A percentile compares a stretch with the other conserved stretches of the same genome.
These are phyloP conservation scores for Xiphophorus maculatus DNA, from an alignment of 2,113 vertebrate genomes.

Conservation along the genomic window DNA sequence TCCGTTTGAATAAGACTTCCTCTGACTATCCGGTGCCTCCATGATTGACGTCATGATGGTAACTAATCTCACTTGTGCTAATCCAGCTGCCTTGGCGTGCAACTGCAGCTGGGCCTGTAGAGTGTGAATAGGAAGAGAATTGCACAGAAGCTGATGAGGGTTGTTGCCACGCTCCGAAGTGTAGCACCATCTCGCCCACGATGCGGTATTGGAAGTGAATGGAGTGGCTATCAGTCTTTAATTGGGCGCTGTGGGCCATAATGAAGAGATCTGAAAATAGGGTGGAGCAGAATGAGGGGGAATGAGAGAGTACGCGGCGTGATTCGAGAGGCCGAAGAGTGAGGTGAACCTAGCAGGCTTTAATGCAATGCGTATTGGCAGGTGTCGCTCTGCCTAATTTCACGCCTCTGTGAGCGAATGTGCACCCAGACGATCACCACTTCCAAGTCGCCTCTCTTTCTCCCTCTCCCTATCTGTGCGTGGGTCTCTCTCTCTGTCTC, in stretches of 20 bases:
- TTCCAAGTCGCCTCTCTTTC: constrained; percentile 46
- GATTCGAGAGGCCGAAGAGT: constrained; percentile 35
- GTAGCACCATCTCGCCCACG: constrained; percentile 26
- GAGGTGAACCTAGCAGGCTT: constrained; percentile 40
- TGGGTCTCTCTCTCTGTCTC: constrained; percentile 20
- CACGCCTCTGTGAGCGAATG: constrained; percentile 74
- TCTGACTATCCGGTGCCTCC: constrained; percentile 35
- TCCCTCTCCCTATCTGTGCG: constrained; percentile 13
- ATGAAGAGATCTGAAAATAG: constrained; percentile 62
- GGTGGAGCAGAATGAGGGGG: constrained; percentile 35
- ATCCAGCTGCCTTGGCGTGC: constrained; percentile 40
- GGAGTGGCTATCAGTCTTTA: constrained; percentile 66
- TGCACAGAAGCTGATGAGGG: constrained; percentile 43
- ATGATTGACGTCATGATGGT: constrained; percentile 54
- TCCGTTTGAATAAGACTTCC: constrained; percentile 11
- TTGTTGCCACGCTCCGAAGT: constrained; percentile 53
- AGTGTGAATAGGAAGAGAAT: constrained; percentile 21
- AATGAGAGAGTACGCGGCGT: constrained; percentile 22
- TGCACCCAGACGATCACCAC: constrained; percentile 58
- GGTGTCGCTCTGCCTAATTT: constrained; percentile 78
- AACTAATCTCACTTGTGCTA: constrained; percentile 58
- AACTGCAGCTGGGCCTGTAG: constrained; percentile 20
- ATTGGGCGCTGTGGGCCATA: constrained; percentile 67
- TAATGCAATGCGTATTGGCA: constrained; percentile 73
- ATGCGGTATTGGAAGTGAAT: constrained; percentile 30